A percentile compares a stretch with the other conserved stretches of the same genome.
These are phyloP conservation scores for Drosophila mercatorum DNA, from an alignment of 2,888 invertebrate genomes.

Conservation along the genomic window DNA sequence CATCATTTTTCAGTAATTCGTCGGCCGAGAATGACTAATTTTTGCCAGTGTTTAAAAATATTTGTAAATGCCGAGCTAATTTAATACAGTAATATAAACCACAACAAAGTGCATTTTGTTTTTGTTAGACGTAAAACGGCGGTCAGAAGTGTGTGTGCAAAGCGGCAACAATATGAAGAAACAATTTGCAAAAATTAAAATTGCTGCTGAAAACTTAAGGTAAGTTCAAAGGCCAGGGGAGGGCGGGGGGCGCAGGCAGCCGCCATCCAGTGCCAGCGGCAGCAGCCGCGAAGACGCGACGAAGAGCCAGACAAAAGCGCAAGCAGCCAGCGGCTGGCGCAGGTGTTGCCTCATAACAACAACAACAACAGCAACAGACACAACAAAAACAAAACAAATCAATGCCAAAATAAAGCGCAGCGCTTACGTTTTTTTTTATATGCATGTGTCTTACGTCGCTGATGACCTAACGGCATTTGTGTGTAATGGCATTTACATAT, in stretches of 20 bases:
- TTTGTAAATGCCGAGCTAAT: constrained; percentile 67
- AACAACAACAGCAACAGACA: constrained; percentile 20
- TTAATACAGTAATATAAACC: constrained; percentile 52
- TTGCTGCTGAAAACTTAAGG: constrained; percentile 84
- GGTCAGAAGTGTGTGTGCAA: constrained; percentile 43
- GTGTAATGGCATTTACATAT: constrained; percentile 22
- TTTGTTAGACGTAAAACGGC: constrained; percentile 38
- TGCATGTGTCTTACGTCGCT: constrained; percentile 47
- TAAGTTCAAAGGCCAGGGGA: constrained; percentile 76
- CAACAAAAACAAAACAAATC: constrained; percentile 42
- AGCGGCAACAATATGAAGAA: constrained; percentile 82
- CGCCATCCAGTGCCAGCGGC: constrained; percentile 12
- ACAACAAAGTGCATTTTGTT: constrained; percentile 49
- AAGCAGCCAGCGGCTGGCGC: constrained; percentile 37
- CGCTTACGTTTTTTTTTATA: constrained; percentile 46
- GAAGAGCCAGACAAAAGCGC: constrained; percentile 41
- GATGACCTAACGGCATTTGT: constrained; percentile 70
- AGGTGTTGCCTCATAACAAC: constrained; percentile 75
- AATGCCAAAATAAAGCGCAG: constrained; percentile 61
- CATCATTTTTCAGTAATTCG: constrained; percentile 66
- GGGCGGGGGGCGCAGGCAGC: constrained; percentile 9
- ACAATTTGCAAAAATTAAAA: constrained; percentile 85
- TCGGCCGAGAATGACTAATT: constrained; percentile 76
- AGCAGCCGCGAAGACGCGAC: constrained; percentile 30
- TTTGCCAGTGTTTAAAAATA: constrained; percentile 66